Base-by-base conservation (phyloP, 2,888 invertebrate species). In the Mystacides longicornis region DNA sequence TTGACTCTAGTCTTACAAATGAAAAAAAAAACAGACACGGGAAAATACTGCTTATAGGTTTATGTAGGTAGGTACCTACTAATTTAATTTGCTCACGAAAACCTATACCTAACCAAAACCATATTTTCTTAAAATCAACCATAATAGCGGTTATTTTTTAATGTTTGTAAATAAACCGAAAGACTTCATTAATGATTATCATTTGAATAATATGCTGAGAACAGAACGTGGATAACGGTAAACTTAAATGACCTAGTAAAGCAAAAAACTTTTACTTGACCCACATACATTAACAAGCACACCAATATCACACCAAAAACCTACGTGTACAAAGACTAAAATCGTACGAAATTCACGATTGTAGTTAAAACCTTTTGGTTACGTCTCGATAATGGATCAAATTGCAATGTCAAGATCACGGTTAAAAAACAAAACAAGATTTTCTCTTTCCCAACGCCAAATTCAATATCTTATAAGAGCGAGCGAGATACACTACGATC, bases 351-450 rank as follows among this genome's bases (percentile, higher is more conserved):
- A 37, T n/a, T n/a, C 14, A 37, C 16, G 16, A 4, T 37, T 14
- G 37, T 16, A 14, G n/a, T 37, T 37, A 14, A 14, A 14, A 3
- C 14, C 4, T 37, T 37, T 16, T 37, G 37, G 16, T 14, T 7
- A 14, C 14, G 37, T 14, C n/a, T 4, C 14, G 14, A n/a, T 37
- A 7, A 16, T 37, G 16, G 37, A n/a, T 37, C 37, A 37, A 37
- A 37, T 37, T 37, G 37, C 37, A 37, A 37, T 37, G 37, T 37
- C 37, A 37, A 37, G 37, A 37, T 37, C 37, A 37, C 37, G 37
- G 37, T 37, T 37, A 37, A 37, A n/a, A 37, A 37, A 37, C 37
- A 37, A 37, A n/a, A 27, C 16, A n/a, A 37, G 14, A 14, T 37
- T 14, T 7, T 37, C 37, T 37, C 37, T 14, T 14, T 37, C 37